Percentiles rank a stretch among this genome's conserved stretches.
These are phyloP conservation scores for Melozone crissalis DNA, from an alignment of 2,113 vertebrate species.

Conservation along the genomic window DNA sequence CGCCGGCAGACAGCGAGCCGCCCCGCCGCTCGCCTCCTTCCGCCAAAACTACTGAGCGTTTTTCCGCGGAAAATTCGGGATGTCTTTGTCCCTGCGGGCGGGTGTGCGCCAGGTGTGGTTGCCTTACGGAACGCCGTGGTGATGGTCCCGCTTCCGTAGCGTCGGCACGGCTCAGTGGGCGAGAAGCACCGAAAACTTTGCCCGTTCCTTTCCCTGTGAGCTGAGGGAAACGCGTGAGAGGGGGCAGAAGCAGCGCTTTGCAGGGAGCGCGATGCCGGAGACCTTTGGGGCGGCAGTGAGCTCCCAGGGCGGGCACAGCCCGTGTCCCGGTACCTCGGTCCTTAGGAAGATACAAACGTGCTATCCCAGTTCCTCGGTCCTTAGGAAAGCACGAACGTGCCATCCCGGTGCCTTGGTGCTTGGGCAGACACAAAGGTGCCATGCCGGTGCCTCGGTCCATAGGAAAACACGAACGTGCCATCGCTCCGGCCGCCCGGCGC, in stretches of 20 bases:
- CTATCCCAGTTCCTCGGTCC: background rate
- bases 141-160: rapidly evolving
- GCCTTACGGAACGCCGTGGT: background rate
- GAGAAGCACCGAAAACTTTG: background rate
- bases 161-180: background rate
- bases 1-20: rapidly evolving
- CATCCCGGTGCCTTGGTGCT: background rate
- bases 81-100: background rate
- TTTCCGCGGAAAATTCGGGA: rapidly evolving
- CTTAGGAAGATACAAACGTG: background rate
- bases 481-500: background rate
- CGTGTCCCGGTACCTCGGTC: background rate
- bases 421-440: background rate
- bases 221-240: background rate
- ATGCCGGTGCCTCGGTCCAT: background rate
- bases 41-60: rapidly evolving
- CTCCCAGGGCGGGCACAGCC: background rate
- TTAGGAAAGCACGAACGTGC: too few species aligned
- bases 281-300: background rate
- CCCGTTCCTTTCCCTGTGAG: background rate
- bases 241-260: background rate
- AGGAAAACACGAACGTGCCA: too few species aligned
- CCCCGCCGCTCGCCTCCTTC: background rate
- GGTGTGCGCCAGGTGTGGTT: background rate
- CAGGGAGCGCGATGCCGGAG: background rate